A percentile compares a stretch with the other conserved stretches of the same genome.
These are phyloP conservation scores for Temnothorax curvispinosus DNA, from an alignment of 1,140 invertebrate genomes.

Conservation along the genomic window DNA sequence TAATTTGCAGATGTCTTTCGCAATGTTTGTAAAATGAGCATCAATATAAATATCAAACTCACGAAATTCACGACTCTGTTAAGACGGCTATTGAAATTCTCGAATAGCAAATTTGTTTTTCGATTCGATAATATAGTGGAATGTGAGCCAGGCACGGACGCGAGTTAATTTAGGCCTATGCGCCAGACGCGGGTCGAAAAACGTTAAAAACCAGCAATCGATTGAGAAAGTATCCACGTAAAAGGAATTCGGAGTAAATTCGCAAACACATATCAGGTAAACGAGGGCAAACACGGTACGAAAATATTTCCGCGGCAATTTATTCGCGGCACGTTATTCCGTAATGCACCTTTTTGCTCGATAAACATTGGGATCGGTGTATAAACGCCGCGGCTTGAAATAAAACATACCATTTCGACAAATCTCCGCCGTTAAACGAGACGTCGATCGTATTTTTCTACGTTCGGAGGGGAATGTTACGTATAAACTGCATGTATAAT, in stretches of 20 bases:
- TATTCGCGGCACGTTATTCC: constrained; percentile 65
- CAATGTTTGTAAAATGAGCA: neutral
- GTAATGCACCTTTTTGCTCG: constrained; percentile 45
- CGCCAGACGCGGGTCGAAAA: neutral
- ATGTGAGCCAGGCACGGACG: neutral
- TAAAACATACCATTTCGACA: constrained; percentile 60
- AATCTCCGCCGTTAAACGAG: constrained; percentile 56
- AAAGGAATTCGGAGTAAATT: constrained; percentile 66
- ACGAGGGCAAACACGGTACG: constrained; percentile 61
- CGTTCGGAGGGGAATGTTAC: constrained; percentile 22
- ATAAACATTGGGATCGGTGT: constrained; percentile 66
- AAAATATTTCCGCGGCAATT: constrained; percentile 67
- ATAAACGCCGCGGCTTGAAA: constrained; percentile 63
- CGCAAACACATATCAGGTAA: constrained; percentile 60
- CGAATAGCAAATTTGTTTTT: neutral
- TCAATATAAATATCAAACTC: constrained; percentile 11
- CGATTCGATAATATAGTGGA: neutral
- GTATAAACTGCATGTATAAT: constrained; percentile 60
- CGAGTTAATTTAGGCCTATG: constrained; percentile 42
- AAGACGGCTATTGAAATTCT: neutral
- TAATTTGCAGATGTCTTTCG: neutral
- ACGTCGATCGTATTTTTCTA: constrained; percentile 47
- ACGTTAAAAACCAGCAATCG: constrained; percentile 35
- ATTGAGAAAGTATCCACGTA: constrained; percentile 45
- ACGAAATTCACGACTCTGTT: constrained; percentile 1